Evolutionary conservation across 2,797 vertebrate genomes (phyloP), one percentile per base, ranked within the genome.

Genomic region (Spheniscus humboldti): DNA sequence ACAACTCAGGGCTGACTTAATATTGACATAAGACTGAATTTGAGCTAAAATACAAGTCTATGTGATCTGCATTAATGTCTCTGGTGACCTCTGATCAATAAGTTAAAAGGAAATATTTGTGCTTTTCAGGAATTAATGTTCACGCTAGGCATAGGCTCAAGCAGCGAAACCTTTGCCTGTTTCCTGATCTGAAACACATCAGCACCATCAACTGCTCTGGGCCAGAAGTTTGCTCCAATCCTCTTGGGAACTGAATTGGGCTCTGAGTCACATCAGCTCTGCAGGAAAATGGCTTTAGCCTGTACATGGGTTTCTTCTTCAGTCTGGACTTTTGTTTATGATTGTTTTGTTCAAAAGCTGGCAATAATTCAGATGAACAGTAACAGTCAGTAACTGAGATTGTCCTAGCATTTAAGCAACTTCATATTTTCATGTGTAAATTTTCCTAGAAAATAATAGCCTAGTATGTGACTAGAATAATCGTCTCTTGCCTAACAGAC

Each of bases 201-300:
- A 47, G 13, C 22, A 33, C 7, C 12, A 19, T 6, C 0, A 3
- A 15, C 25, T 77, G 5, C 37, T 37, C 37, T 19, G 0, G 31
- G 28, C 11, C 9, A 10, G 27, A 69, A 9, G 13, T 73, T 84
- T 84, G 18, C 18, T 88, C 19, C 0, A 0, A 10, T 80, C 7
- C 8, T 55, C 33, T 48, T 19, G n/a, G 52, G 56, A 91, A 30
- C 11, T 55, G 17, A 41, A 57, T 4, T 7, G 2, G 27, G 15
- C 18, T 59, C 5, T 53, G 56, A 57, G 41, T 77, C 2, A 3
- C 11, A 68, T 37, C 39, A 55, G 6, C 12, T 73, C 33, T 1
- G 7, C 8, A 48, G 27, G 12, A 77, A 73, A 77, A 74, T 37
- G 27, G 1, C 25, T 11, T 28, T 67, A 20, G 22, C 9, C 41